Percentiles rank a stretch among this genome's conserved stretches.
These are phyloP conservation scores for Nilaparvata lugens DNA, from an alignment of 1,140 invertebrate genomes.

Conservation along the genomic window DNA sequence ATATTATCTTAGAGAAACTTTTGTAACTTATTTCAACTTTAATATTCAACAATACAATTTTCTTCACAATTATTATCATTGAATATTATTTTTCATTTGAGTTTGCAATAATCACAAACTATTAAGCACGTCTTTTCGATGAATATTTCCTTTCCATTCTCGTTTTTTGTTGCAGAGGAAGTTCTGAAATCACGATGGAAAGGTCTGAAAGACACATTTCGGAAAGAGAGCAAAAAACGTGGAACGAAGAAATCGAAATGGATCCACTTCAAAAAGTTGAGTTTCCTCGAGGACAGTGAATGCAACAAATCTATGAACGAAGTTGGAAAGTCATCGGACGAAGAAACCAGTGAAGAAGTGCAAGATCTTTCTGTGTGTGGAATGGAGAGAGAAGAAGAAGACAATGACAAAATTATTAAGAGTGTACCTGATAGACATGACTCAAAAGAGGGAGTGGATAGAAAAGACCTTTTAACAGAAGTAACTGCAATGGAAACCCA, in stretches of 20 bases:
- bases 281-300: background rate
- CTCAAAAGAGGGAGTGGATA: background rate
- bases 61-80: no score
- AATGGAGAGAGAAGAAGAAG: background rate
- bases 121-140: no score
- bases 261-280: background rate
- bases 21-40: no score
- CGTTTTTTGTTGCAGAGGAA: slow-evolving; percentile 1
- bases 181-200: slow-evolving; percentile 2
- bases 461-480: background rate
- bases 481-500: no score
- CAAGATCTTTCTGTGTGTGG: background rate
- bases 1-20: no score
- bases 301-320: background rate
- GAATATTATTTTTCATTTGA: no score
- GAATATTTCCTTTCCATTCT: no score
- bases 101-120: no score
- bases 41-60: no score
- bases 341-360: background rate
- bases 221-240: background rate
- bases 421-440: background rate
- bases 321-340: background rate
- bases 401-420: background rate
- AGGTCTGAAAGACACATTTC: slow-evolving; percentile 5
- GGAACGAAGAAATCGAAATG: background rate